Evolutionary conservation across 2,888 invertebrate species (phyloP), one percentile per base, ranked within the genome.

Genomic region (Resseliella maxima): DNA sequence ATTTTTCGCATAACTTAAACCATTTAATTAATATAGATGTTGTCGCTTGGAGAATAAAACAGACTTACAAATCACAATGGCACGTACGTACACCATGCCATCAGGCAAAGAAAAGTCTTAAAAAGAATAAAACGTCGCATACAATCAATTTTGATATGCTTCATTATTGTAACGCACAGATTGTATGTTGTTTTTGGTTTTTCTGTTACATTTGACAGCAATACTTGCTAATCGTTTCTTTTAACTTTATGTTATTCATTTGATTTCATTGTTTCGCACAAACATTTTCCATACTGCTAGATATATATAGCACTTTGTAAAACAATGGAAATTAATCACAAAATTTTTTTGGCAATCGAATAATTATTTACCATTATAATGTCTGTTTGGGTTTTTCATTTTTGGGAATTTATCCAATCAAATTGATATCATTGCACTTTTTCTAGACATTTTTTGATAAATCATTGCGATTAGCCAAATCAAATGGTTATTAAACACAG

Each of bases 21-120:
- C 27, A 72, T 72, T 72, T 72, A 72, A 72, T 72, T 72, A 72
- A 72, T 31, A 72, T 72, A 72, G 31, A 72, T 72, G 72, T 41
- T 27, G 72, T 27, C 24, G 27, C 59, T 24, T 5, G 24, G 59
- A 59, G 24, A 27, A n/a, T 3, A 59, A 59, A 21, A 50, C 2
- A 12, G 50, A 50, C 3, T 2, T 2, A 50, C 50, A 18, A 12
- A 21, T 15, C 21, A 50, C 6, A 50, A n/a, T n/a, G n/a, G n/a
- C n/a, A n/a, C n/a, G n/a, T n/a, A n/a, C n/a, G n/a, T n/a, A n/a
- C n/a, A n/a, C n/a, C n/a, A 8, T 41, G 8, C 46, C 46, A 18
- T 50, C 18, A n/a, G n/a, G n/a, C 8, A 50, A 15, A 50, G 8
- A 50, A 8, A 50, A 8, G 15, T 8, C 2, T 8, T 2, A 50